Evolutionary conservation across 92 coral and sea anemone genomes (phyloP).

Genomic region (Heliopora coerulea): DNA sequence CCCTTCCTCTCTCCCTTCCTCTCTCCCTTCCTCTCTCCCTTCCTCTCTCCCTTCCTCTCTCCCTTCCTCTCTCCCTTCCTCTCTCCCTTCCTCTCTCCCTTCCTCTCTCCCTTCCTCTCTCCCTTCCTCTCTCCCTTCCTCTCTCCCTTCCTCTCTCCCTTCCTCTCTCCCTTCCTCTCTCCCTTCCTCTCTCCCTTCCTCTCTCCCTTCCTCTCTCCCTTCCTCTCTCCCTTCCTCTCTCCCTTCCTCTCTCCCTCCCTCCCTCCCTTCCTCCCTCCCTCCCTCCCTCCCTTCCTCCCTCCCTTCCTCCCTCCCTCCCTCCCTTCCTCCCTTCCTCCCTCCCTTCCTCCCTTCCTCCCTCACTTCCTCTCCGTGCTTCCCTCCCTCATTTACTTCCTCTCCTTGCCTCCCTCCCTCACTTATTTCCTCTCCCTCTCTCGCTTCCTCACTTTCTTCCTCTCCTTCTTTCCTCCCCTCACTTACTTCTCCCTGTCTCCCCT

Average conservation of each 20-base stretch:
- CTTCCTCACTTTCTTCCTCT: neutral
- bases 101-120: neutral
- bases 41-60: neutral
- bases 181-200: neutral
- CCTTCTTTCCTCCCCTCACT: neutral
- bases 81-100: neutral
- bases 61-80: neutral
- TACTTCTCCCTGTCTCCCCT: too few species aligned
- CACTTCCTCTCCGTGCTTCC: neutral
- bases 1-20: neutral
- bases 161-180: neutral
- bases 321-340: neutral
- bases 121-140: neutral
- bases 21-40: neutral
- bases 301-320: neutral
- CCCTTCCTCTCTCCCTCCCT: too few species aligned
- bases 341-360: neutral
- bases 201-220: neutral
- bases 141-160: neutral
- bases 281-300: neutral
- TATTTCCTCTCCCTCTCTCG: neutral
- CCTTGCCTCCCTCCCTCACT: neutral
- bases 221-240: too few species aligned
- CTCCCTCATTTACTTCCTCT: neutral
- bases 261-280: too few species aligned